These are phyloP conservation scores for Zosterops pallidus DNA, from an alignment of 2,113 vertebrate species.

Conservation along the genomic window DNA sequence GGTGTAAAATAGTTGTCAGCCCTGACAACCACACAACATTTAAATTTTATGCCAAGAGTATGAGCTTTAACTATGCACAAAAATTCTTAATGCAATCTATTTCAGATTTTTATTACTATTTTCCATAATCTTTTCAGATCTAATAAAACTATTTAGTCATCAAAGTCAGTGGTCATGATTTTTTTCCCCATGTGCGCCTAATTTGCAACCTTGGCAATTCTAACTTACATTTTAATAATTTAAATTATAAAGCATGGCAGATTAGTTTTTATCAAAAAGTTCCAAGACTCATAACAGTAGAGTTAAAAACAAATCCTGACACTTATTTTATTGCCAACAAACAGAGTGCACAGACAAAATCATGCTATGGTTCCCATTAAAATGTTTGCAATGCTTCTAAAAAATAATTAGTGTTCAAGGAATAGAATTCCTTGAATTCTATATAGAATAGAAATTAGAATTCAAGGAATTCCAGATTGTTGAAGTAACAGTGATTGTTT, in stretches of 20 bases:
- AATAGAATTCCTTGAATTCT: too few relatives aligned
- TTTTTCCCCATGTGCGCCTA: background rate
- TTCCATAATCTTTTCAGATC: background rate
- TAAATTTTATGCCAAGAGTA: background rate
- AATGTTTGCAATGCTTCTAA: background rate
- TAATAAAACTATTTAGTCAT: background rate
- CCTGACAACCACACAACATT: background rate
- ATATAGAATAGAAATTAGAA: background rate
- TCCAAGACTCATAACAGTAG: background rate
- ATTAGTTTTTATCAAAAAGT: background rate
- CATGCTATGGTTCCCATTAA: rapidly evolving
- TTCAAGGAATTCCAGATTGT: background rate
- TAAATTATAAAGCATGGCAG: background rate
- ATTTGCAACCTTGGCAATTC: background rate
- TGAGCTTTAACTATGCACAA: background rate
- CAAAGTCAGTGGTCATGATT: background rate
- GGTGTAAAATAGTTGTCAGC: background rate
- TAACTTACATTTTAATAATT: background rate
- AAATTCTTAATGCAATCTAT: background rate
- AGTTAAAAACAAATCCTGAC: background rate
- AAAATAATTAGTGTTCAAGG: background rate
- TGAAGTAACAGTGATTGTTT: background rate
- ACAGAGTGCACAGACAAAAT: background rate
- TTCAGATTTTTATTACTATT: background rate
- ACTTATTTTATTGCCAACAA: background rate